Conservation (phyloP, 2,797 vertebrate species). For the Rhinella marina region DNA sequence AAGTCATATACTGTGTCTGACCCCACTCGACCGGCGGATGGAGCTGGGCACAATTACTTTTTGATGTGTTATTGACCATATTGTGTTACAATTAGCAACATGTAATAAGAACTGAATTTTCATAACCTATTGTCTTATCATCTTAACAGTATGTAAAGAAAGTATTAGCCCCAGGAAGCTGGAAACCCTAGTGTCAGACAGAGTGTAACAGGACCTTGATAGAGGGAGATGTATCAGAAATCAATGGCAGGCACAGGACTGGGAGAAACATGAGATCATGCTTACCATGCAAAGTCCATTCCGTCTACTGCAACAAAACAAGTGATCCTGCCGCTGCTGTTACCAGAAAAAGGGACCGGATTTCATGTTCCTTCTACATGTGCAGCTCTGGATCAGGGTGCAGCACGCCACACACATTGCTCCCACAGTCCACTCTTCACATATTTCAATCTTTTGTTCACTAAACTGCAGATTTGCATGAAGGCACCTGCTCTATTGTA, state of each 20-base stretch:
- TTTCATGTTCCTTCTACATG: conserved; percentile 1
- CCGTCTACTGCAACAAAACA: conserved; percentile 52
- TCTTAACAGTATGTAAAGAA: conserved; percentile 34
- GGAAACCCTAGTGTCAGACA: conserved; percentile 36
- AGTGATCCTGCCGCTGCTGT: conserved; percentile 46
- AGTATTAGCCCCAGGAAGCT: conserved; percentile 35
- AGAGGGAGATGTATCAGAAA: conserved; percentile 60
- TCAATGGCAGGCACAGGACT: conserved; percentile 54
- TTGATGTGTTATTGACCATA: conserved; percentile 9
- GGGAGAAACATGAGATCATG: conserved; percentile 57
- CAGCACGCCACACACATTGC: neutral
- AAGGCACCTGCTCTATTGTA: too few relatives aligned
- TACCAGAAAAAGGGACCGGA: conserved; percentile 39
- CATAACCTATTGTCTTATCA: neutral
- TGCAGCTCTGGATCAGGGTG: neutral
- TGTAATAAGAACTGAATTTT: neutral
- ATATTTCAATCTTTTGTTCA: neutral
- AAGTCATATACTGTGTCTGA: neutral
- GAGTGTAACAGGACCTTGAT: conserved; percentile 45
- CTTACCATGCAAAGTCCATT: conserved; percentile 56
- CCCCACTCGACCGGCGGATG: neutral
- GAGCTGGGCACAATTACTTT: neutral
- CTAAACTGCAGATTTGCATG: too few relatives aligned
- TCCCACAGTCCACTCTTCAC: neutral
- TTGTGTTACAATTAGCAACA: neutral